These are phyloP conservation scores for Penaeus vannamei DNA, from an alignment of 1,140 invertebrate species.

Conservation along the genomic window DNA sequence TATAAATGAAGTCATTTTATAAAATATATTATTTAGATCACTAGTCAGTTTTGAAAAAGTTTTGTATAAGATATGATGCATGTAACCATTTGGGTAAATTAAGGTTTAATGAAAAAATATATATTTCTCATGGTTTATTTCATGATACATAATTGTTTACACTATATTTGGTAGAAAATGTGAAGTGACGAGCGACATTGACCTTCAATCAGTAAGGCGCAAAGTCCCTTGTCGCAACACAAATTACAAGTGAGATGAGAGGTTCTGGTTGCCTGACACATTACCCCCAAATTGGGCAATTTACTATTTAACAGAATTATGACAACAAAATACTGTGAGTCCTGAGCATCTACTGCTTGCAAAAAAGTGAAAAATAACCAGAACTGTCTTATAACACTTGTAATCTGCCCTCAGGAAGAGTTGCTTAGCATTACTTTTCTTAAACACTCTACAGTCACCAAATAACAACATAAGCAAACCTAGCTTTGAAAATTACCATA, in stretches of 20 bases:
- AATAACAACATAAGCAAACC: slow-evolving; percentile 20
- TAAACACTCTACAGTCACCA: slow-evolving; percentile 20
- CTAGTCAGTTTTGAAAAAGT: too few species aligned
- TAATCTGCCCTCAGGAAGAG: slow-evolving; percentile 64
- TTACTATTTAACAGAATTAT: slow-evolving; percentile 6
- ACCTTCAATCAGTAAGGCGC: slow-evolving; percentile 56
- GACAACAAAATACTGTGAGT: slow-evolving; percentile 4
- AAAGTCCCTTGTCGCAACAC: slow-evolving; percentile 63
- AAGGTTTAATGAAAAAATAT: not conserved
- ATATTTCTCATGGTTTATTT: slow-evolving; percentile 62
- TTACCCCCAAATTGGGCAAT: slow-evolving; percentile 18
- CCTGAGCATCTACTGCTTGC: not conserved
- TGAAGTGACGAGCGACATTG: slow-evolving; percentile 61
- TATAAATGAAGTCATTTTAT: too few species aligned
- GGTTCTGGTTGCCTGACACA: slow-evolving; percentile 38
- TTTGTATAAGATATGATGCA: too few species aligned
- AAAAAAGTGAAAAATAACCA: slow-evolving; percentile 36
- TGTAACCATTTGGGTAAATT: too few species aligned
- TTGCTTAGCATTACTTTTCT: slow-evolving; percentile 27
- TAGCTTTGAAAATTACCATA: slow-evolving; percentile 5
- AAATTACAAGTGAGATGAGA: slow-evolving; percentile 59
- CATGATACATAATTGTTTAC: slow-evolving; percentile 66
- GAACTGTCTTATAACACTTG: slow-evolving; percentile 58
- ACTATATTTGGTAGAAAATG: slow-evolving; percentile 66
- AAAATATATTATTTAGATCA: too few species aligned